phyloP scores from a whole-genome alignment of 2,888 invertebrate species.

The Loripinus fragilis region DNA sequence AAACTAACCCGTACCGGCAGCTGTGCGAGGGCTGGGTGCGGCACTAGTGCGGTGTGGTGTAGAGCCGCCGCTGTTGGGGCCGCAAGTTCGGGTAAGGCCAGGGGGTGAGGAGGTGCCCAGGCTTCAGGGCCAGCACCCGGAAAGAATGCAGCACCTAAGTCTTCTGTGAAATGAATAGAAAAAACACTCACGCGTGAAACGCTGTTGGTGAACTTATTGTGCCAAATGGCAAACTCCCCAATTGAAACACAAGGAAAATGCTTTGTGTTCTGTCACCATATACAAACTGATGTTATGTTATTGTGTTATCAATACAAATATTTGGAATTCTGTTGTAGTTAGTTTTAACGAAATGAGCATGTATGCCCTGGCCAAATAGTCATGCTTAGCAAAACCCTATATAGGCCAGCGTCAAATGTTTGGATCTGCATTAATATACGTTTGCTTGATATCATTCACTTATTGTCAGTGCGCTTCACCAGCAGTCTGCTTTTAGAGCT shows the following conservation, averaged over 20 bases:
- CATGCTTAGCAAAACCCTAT: too few species aligned
- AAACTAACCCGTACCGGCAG: constrained; percentile 85
- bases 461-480: too few species aligned
- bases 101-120: constrained; percentile 90
- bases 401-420: too few species aligned
- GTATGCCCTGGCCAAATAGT: too few species aligned
- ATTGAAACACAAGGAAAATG: not conserved
- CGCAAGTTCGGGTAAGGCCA: constrained; percentile 88
- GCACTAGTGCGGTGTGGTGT: constrained; percentile 88
- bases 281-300: too few species aligned
- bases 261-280: not conserved
- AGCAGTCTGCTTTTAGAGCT: too few species aligned
- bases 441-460: too few species aligned
- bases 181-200: constrained; percentile 56
- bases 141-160: constrained; percentile 96
- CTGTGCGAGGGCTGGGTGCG: constrained; percentile 97
- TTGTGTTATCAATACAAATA: too few species aligned
- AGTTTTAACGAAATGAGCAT: too few species aligned
- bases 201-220: not conserved
- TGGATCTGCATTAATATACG: too few species aligned
- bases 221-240: constrained; percentile 6
- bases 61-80: constrained; percentile 87
- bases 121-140: constrained; percentile 96
- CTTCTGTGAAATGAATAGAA: constrained; percentile 84
- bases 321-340: too few species aligned